Conservation (phyloP, 2,113 vertebrate genomes). For the Rhadina sibilatrix region DNA sequence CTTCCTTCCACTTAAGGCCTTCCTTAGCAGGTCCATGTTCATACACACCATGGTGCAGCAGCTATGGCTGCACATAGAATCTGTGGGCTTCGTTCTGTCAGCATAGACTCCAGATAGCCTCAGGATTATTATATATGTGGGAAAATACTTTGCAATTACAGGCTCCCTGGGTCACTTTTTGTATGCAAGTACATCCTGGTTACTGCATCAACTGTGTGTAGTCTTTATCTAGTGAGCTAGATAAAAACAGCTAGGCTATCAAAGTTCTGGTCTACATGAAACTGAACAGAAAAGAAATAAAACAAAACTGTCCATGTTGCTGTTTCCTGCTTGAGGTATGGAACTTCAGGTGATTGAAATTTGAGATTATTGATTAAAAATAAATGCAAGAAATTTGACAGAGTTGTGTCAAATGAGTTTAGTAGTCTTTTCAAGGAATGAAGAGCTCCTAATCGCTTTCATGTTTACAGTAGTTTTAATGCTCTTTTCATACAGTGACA, state of each 20-base stretch:
- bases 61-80: background rate
- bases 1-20: background rate
- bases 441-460: background rate
- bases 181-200: background rate
- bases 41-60: background rate
- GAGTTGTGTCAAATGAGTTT: background rate
- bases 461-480: background rate
- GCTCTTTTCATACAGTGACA: background rate
- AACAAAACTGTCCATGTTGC: background rate
- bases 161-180: background rate
- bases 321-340: background rate
- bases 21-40: background rate
- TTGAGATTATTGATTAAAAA: background rate
- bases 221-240: background rate
- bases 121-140: rapidly evolving
- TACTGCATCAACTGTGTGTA: background rate
- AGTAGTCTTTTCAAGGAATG: background rate
- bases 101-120: background rate
- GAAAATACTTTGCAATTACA: background rate
- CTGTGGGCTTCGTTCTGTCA: background rate
- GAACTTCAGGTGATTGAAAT: background rate
- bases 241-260: background rate
- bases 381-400: background rate
- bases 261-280: background rate
- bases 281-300: background rate